Percentiles rank a stretch among this genome's conserved stretches.
These are phyloP conservation scores for Siderastrea radians DNA, from an alignment of 92 coral and sea anemone species.

Conservation along the genomic window DNA sequence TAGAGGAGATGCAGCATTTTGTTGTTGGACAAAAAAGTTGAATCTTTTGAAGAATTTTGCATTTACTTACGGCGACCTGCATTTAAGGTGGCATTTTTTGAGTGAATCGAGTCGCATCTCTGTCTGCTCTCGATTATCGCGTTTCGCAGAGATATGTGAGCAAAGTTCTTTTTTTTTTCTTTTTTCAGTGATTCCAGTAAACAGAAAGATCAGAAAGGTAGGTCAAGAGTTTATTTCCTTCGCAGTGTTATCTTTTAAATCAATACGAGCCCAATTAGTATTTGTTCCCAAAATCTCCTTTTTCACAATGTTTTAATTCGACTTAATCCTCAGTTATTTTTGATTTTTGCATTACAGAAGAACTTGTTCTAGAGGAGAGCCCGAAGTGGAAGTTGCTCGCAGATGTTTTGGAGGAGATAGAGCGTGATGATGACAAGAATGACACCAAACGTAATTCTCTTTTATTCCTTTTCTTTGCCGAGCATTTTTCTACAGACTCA, in stretches of 20 bases:
- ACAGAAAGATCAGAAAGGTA: constrained; percentile 19
- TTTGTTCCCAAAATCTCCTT: no score
- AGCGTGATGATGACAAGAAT: constrained; percentile 79
- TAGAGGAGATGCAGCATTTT: no score
- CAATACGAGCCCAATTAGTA: not conserved
- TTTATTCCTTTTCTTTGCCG: not conserved
- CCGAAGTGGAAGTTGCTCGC: constrained; percentile 94
- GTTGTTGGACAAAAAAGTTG: no score
- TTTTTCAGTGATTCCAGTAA: not conserved
- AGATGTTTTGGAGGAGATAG: constrained; percentile 92
- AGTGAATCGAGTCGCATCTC: no score
- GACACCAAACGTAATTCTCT: constrained; percentile 56
- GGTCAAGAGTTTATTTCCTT: not conserved
- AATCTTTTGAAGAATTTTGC: no score
- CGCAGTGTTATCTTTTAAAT: not conserved
- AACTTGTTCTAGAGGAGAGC: constrained; percentile 88
- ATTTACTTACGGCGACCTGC: no score
- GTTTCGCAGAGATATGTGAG: no score
- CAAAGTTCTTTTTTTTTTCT: not conserved
- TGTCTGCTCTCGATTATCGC: no score
- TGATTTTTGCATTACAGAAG: constrained; percentile 23
- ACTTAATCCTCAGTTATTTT: not conserved
- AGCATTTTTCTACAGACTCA: not conserved
- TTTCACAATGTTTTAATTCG: not conserved
- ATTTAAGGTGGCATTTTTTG: no score